A percentile compares a stretch with the other conserved stretches of the same genome.
These are phyloP conservation scores for Dasyornis broadbenti DNA, from an alignment of 2,113 vertebrate genomes.

Conservation along the genomic window DNA sequence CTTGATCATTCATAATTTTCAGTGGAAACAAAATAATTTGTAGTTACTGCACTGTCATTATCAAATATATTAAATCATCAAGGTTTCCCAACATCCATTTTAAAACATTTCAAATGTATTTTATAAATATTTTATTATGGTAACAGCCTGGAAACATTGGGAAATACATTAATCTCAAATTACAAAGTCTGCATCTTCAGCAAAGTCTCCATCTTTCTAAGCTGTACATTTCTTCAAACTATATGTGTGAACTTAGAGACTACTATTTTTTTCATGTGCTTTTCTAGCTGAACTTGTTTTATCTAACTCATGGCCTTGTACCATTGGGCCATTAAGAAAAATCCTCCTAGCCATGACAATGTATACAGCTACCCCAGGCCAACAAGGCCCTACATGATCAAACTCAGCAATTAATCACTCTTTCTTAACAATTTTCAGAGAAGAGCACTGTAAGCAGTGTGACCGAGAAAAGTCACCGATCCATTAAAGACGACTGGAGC, in stretches of 20 bases:
- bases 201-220: background rate
- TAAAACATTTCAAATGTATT: background rate
- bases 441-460: background rate
- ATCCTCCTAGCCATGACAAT: background rate
- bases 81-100: background rate
- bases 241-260: background rate
- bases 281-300: background rate
- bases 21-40: background rate
- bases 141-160: slow-evolving; percentile 9
- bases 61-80: background rate
- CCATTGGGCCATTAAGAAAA: slow-evolving; percentile 6
- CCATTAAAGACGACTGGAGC: background rate
- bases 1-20: background rate
- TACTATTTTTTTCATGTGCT: background rate
- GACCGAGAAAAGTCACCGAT: background rate
- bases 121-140: background rate
- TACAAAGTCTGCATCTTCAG: background rate
- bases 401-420: background rate
- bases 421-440: background rate
- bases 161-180: slow-evolving; percentile 8
- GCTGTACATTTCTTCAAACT: background rate
- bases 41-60: background rate
- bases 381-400: background rate
- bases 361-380: background rate
- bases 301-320: background rate